Evolutionary conservation across 2,113 vertebrate genomes (phyloP).

Genomic region (Panthera leo): DNA sequence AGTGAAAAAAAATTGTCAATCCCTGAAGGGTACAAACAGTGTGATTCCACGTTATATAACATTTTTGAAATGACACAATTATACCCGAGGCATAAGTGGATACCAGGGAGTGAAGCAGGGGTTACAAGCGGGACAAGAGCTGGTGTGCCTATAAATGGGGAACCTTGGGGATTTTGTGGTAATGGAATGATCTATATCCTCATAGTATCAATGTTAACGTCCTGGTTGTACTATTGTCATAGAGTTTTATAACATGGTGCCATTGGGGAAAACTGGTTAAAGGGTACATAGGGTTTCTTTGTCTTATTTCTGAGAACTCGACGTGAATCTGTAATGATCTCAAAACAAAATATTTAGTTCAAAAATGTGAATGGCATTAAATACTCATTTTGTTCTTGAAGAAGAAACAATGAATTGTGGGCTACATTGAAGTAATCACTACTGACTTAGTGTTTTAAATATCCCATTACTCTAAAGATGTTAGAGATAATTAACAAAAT

Average conservation of each 20-base stretch:
- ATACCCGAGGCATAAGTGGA: neutral
- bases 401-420: neutral
- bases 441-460: slow-evolving; percentile 78
- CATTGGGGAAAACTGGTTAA: neutral
- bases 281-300: neutral
- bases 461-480: slow-evolving; percentile 81
- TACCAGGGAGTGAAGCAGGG: neutral
- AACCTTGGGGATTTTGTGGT: neutral
- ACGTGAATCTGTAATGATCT: neutral
- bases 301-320: neutral
- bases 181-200: neutral
- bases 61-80: neutral
- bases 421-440: slow-evolving; percentile 64
- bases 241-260: neutral
- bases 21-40: neutral
- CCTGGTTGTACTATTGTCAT: neutral
- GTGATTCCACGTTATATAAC: neutral
- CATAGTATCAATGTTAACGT: neutral
- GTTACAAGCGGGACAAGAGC: neutral
- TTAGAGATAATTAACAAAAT: slow-evolving; percentile 86
- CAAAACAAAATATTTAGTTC: slow-evolving; percentile 17
- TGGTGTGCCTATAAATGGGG: neutral
- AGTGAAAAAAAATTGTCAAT: neutral
- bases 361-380: slow-evolving; percentile 12
- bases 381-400: slow-evolving; percentile 37